Percentiles rank a stretch among this genome's conserved stretches.
phyloP scores from a whole-genome alignment of 92 coral and sea anemone species.

The Siderastrea radians region DNA sequence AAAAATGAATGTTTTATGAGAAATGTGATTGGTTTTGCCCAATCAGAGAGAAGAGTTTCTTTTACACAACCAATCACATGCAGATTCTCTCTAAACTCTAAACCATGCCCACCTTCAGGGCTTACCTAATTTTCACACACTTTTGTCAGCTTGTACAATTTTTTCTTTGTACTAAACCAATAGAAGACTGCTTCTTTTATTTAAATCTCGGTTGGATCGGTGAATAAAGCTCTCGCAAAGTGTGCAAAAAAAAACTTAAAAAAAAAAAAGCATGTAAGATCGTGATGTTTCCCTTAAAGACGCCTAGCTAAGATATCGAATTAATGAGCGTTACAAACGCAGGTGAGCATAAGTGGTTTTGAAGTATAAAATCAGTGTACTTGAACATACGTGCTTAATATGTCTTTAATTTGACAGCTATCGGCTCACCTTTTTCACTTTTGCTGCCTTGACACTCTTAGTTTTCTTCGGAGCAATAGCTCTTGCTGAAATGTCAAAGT shows the following conservation, averaged over 20 bases:
- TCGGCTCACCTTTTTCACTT: conserved; percentile 71
- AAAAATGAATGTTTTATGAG: too few species aligned
- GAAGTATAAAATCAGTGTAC: not conserved
- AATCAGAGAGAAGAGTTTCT: not conserved
- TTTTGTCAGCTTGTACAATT: not conserved
- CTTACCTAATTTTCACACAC: not conserved
- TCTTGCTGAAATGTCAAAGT: conserved; percentile 47
- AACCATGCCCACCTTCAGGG: not conserved
- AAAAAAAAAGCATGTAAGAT: not conserved
- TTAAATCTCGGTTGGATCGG: not conserved
- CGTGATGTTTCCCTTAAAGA: not conserved
- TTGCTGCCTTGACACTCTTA: conserved; percentile 72
- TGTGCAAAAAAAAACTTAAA: too few species aligned
- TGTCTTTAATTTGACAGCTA: not conserved
- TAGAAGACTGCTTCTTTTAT: not conserved
- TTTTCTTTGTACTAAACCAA: not conserved
- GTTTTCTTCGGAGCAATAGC: conserved; percentile 80
- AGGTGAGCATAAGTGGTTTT: not conserved
- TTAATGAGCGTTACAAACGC: not conserved
- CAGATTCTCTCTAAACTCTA: not conserved
- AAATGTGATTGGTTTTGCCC: not conserved
- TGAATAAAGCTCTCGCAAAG: too few species aligned
- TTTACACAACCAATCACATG: conserved; percentile 5
- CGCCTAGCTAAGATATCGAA: not conserved
- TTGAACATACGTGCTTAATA: not conserved